Conservation (phyloP, 1,140 invertebrate species). For the Wasmannia auropunctata region DNA sequence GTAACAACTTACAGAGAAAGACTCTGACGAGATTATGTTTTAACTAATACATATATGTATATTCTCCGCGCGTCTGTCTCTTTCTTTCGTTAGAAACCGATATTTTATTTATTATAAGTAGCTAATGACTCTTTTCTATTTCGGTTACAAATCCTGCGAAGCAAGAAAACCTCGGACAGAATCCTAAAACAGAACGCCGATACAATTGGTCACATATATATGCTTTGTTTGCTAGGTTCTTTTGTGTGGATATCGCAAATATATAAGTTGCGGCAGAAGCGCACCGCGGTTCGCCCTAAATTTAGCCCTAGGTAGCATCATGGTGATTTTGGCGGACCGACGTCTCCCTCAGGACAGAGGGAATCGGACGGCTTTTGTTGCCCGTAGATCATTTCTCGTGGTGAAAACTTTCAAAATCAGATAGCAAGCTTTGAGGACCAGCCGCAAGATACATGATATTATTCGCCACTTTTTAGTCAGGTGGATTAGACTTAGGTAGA, state of each 20-base stretch:
- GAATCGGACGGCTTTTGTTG: conserved; percentile 57
- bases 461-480: conserved; percentile 78
- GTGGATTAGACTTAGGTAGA: conserved; percentile 69
- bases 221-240: conserved; percentile 25
- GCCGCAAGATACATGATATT: conserved; percentile 40
- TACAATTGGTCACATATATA: not conserved
- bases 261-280: conserved; percentile 20
- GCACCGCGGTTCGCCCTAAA: not conserved
- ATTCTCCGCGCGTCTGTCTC: not conserved
- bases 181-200: conserved; percentile 10
- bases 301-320: not conserved
- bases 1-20: not conserved
- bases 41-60: too few relatives aligned
- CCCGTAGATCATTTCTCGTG: conserved; percentile 62
- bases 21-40: not conserved
- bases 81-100: not conserved
- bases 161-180: not conserved
- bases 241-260: conserved; percentile 19
- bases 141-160: not conserved
- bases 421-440: conserved; percentile 70
- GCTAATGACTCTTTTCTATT: not conserved
- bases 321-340: conserved; percentile 37
- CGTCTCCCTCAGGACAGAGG: not conserved
- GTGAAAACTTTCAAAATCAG: conserved; percentile 66
- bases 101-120: not conserved